Base-by-base conservation (phyloP, 2,113 vertebrate species). In the Chrysochloris asiatica region DNA sequence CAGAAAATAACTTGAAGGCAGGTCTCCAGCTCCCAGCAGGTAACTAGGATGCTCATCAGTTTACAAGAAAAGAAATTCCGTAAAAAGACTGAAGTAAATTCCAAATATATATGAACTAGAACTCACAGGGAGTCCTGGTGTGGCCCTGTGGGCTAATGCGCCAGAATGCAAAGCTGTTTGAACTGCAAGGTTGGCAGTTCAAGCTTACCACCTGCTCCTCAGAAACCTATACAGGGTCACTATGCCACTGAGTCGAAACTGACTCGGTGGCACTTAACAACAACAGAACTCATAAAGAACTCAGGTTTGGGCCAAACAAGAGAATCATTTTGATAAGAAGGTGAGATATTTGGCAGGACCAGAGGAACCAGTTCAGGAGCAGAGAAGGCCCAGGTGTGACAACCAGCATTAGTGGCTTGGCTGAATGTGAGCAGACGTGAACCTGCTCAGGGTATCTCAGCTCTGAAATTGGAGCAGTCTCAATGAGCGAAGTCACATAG, bases 311-410 rank as follows among this genome's bases (percentile, higher is more conserved):
- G 16, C 56, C 48, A 77, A 50, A 3, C n/a, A 69, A 61, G 75
- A 82, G 24, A 22, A 28, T 73, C 38, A 90, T 90, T 90, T 93
- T 72, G 30, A 93, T 43, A 83, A 79, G 9, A 38, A 17, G 28
- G 45, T 30, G 41, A 26, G 38, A 71, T 52, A 16, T 47, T 48
- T 77, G 30, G 0, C 12, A 26, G 36, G 22, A 52, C 47, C 36
- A 28, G 8, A 2, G 22, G 56, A 38, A 50, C 26, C 48, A 0
- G 45, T 24, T 43, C 24, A 69, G 36, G 24, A 61, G 43, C 43
- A 54, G 4, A 19, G 36, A 45, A 38, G 38, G 36, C 26, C n/a
- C 19, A n/a, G 48, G 19, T 19, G 38, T 45, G 69, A 26, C 3
- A 41, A 19, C 41, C 30, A 82, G 28, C 26, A 0, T 38, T 30